These are phyloP conservation scores for Pachyuromys duprasi DNA, from an alignment of 2,797 vertebrate genomes.

Conservation along the genomic window DNA sequence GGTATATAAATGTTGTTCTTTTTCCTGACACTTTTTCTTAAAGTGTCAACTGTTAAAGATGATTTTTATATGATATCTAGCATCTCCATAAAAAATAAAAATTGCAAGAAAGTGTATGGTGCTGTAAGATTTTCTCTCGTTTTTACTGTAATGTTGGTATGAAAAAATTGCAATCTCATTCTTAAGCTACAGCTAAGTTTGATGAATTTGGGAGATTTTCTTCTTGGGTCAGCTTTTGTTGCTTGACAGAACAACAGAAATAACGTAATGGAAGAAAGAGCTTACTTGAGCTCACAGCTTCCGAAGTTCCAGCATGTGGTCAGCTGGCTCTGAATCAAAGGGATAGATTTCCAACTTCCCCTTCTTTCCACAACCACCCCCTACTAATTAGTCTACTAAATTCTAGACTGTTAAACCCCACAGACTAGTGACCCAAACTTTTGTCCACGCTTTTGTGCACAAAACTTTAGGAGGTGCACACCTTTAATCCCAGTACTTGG, in stretches of 20 bases:
- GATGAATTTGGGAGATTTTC: not conserved
- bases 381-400: not conserved
- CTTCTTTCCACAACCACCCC: too few relatives aligned
- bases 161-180: not conserved
- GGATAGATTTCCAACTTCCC: not conserved
- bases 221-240: not conserved
- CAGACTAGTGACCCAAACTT: not conserved
- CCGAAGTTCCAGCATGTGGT: not conserved
- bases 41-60: not conserved
- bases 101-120: not conserved
- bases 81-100: not conserved
- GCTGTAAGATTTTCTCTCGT: not conserved
- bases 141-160: not conserved
- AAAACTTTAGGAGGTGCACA: not conserved
- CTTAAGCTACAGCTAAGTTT: not conserved
- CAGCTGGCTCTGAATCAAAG: not conserved
- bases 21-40: not conserved
- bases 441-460: not conserved
- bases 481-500: not conserved
- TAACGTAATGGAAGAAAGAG: not conserved
- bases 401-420: too few relatives aligned
- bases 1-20: constrained; percentile 7
- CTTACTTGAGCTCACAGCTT: not conserved
- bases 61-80: not conserved
- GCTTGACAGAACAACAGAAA: not conserved